Percentiles rank a stretch among this genome's conserved stretches.
These are phyloP conservation scores for Romanogobio albipinnatus DNA, from an alignment of 2,113 vertebrate genomes.

Conservation along the genomic window DNA sequence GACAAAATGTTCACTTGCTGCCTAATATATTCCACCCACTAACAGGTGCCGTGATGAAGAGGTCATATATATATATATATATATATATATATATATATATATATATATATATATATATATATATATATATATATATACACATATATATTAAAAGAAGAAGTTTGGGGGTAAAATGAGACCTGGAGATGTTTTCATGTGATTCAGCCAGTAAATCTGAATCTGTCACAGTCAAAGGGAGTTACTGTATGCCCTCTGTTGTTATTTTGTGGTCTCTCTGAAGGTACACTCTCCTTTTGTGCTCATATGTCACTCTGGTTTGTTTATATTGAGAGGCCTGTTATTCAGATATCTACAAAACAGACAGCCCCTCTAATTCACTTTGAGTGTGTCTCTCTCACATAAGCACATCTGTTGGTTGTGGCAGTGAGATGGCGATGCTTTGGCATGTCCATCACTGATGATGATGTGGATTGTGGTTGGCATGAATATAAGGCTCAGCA, in stretches of 20 bases:
- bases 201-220: too few species aligned
- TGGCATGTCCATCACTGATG: constrained; percentile 30
- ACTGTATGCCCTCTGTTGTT: background rate
- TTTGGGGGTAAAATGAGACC: too few species aligned
- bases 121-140: too few species aligned
- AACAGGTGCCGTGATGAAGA: too few species aligned
- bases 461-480: constrained; percentile 24
- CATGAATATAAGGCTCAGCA: constrained; percentile 27
- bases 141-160: too few species aligned
- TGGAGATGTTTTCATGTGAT: too few species aligned
- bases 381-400: constrained; percentile 21
- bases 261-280: background rate
- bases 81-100: too few species aligned
- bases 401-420: constrained; percentile 41
- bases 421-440: constrained; percentile 34
- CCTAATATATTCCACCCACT: too few species aligned
- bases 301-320: constrained; percentile 18
- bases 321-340: constrained; percentile 10
- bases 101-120: too few species aligned
- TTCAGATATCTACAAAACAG: constrained; percentile 30
- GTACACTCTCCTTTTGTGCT: background rate
- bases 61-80: too few species aligned
- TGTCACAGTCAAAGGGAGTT: background rate
- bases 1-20: too few species aligned
- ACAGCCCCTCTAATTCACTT: background rate